These are phyloP conservation scores for Heliconius hewitsoni DNA, from an alignment of 1,140 invertebrate genomes.

Conservation along the genomic window DNA sequence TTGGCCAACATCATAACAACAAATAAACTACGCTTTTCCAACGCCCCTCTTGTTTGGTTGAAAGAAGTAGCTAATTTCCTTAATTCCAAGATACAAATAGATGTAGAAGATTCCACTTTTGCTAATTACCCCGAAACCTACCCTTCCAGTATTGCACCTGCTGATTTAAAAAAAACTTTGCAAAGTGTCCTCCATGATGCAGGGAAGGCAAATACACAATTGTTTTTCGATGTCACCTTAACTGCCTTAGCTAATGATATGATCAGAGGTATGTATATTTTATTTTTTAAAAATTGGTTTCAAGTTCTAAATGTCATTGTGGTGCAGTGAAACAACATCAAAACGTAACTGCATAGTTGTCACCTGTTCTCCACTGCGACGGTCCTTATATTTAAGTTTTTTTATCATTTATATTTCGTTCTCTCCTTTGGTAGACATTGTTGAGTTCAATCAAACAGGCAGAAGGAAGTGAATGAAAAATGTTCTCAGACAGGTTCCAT, in stretches of 20 bases:
- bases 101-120: conserved; percentile 84
- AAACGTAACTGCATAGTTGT: too few relatives aligned
- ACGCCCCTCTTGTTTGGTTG: conserved; percentile 83
- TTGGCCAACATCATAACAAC: conserved; percentile 80
- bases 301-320: too few relatives aligned
- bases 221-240: conserved; percentile 85
- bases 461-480: too few relatives aligned
- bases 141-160: conserved; percentile 81
- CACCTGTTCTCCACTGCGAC: too few relatives aligned
- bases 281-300: background rate
- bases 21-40: conserved; percentile 82
- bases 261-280: conserved; percentile 80
- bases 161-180: conserved; percentile 77
- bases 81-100: conserved; percentile 83
- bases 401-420: too few relatives aligned
- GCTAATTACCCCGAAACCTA: conserved; percentile 77
- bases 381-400: too few relatives aligned
- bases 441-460: too few relatives aligned
- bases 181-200: conserved; percentile 82
- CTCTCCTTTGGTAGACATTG: too few relatives aligned
- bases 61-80: conserved; percentile 84
- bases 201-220: conserved; percentile 81
- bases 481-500: too few relatives aligned
- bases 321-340: too few relatives aligned
- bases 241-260: conserved; percentile 85